These are phyloP conservation scores for Brachyopa scutellaris DNA, from an alignment of 2,888 invertebrate genomes.

Conservation along the genomic window DNA sequence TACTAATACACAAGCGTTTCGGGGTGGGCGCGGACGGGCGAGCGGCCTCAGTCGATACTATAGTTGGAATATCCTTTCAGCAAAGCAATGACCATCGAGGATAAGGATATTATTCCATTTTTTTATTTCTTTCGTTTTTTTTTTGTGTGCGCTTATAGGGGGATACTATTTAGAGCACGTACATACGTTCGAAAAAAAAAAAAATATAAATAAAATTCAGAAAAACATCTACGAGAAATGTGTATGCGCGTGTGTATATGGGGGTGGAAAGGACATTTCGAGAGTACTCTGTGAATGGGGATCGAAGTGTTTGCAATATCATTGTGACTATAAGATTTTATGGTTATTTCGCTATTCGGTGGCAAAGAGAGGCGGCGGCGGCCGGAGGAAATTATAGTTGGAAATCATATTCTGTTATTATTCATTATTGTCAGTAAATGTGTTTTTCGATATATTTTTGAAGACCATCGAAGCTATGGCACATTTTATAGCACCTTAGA, in stretches of 20 bases:
- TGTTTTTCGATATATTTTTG: slow-evolving; percentile 71
- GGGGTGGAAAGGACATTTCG: slow-evolving; percentile 28
- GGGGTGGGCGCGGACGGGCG: slow-evolving; percentile 10
- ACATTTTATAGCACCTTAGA: slow-evolving; percentile 59
- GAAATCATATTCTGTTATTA: slow-evolving; percentile 71
- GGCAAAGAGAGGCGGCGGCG: background rate
- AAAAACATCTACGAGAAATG: slow-evolving; percentile 25
- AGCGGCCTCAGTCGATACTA: background rate
- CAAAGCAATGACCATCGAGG: slow-evolving; percentile 64
- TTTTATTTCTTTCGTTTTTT: slow-evolving; percentile 39
- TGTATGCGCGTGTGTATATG: slow-evolving; percentile 9
- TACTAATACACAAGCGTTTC: slow-evolving; percentile 74
- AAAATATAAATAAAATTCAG: slow-evolving; percentile 3
- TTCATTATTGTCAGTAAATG: slow-evolving; percentile 71
- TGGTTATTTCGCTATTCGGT: slow-evolving; percentile 58
- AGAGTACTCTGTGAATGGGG: slow-evolving; percentile 69
- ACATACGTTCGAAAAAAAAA: slow-evolving; percentile 46
- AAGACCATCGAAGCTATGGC: slow-evolving; percentile 62
- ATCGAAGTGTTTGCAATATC: slow-evolving; percentile 72
- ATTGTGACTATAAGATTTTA: slow-evolving; percentile 71
- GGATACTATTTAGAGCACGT: slow-evolving; percentile 68
- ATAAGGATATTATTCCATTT: slow-evolving; percentile 70
- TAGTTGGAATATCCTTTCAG: slow-evolving; percentile 52
- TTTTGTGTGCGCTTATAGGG: slow-evolving; percentile 20
- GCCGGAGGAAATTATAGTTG: slow-evolving; percentile 59